Base-by-base conservation (phyloP, 2,797 vertebrate species). In the Microctenopoma steveboyesi region DNA sequence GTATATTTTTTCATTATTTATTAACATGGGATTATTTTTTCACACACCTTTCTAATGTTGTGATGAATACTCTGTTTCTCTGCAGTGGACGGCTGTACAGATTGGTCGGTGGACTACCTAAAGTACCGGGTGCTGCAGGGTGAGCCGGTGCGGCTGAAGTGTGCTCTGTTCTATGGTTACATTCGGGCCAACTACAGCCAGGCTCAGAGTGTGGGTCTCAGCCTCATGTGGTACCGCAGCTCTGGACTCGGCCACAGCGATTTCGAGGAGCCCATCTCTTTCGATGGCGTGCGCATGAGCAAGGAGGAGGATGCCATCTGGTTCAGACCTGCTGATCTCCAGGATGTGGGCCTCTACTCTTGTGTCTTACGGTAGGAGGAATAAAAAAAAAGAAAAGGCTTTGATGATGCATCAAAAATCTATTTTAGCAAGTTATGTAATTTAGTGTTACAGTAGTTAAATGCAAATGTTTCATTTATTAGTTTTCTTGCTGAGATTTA, bases 171-270 rank as follows among this genome's bases (percentile, higher is more conserved):
- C 95, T 99, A 99, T 64, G 98, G 98, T 82, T 99, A 99, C 89
- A 99, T 99, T 90, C 94, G 98, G 88, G 96, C 97, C 79, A 99
- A 99, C 94, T 99, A 99, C 92, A 97, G 95, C 59, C 93, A 98
- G 78, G 97, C 97, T 14, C 97, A 99, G 94, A 97, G 97, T 69
- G 95, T 96, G 88, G 98, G 98, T 83, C 97, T 99, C 83, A 99
- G 97, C 91, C 94, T 99, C 88, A 99, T 99, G 98, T 99, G 98
- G 98, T 99, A 99, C 92, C 97, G 97, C 92, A 99, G 97, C 90
- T 96, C 97, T 33, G 96, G 97, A 71, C 89, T 91, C 18, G 93
- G 93, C 52, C 96, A 97, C 37, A 96, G 97, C 67, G 97, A 95
- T 87, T 95, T 98, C 79, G 98, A 99, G 89, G 98, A 99, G 80